Base-by-base conservation (phyloP, 2,888 invertebrate genomes). In the Zhuqinia jingwanae region DNA sequence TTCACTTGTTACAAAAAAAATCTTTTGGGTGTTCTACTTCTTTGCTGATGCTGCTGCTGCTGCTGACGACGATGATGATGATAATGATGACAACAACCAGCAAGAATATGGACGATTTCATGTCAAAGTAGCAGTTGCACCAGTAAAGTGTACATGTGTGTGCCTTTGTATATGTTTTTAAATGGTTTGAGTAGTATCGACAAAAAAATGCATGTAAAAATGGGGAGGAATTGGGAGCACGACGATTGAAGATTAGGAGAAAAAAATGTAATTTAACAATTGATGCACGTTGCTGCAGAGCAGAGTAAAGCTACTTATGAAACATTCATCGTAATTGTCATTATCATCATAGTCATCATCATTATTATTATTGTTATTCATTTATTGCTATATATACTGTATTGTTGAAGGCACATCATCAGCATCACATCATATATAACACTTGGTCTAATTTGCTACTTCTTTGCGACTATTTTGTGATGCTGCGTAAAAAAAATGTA, bases 291-390 rank as follows among this genome's bases (percentile, higher is more conserved):
- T n/a, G n/a, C n/a, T n/a, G n/a, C n/a, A n/a, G n/a, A n/a, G n/a
- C n/a, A n/a, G n/a, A n/a, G n/a, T n/a, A 36, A 36, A 36, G 36
- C 50, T 70, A 45, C 22, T 70, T 70, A 70, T 70, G 70, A 70
- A 70, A 70, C 50, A 70, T 47, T 50, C 50, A 50, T 70, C 50
- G 47, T 70, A 70, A 70, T 70, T 47, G 70, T 70, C 70, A 56
- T 50, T 50, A 50, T 50, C 50, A 68, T 68, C 8, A 36, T 36
- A 6, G 8, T n/a, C 45, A 47, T 50, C 25, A 47, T 70, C 22
- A 45, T 42, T n/a, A 42, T 63, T 63, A 58, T 20, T 65, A 36
- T 27, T 15, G 13, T 30, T n/a, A 36, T 65, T 65, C 17, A 36
- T 36, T 70, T 70, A 25, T 20, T 42, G 17, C 65, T 42, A 11